Evolutionary conservation across 2,888 invertebrate genomes (phyloP).

Genomic region (Tolmerus cingulatus): DNA sequence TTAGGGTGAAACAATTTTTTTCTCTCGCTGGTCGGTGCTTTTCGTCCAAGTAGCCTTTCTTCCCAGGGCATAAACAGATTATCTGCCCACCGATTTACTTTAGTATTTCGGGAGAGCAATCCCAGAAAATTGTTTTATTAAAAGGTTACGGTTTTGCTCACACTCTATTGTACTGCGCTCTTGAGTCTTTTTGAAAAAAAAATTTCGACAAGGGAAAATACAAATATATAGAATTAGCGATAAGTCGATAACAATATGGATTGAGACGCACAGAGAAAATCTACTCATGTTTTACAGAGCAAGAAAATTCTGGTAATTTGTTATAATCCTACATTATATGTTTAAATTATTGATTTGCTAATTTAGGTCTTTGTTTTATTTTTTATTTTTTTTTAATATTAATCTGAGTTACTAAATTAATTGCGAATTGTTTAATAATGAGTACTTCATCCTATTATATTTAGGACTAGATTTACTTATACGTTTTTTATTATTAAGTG

Average conservation of each 20-base stretch:
- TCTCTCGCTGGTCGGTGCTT: conserved; percentile 42
- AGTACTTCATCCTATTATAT: too few species aligned
- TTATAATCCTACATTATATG: conserved; percentile 42
- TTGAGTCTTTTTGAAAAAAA: conserved; percentile 10
- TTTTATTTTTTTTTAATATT: background rate
- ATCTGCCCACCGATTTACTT: conserved; percentile 63
- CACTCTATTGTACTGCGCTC: conserved; percentile 55
- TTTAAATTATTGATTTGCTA: background rate
- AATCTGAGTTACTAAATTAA: background rate
- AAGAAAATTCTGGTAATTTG: conserved; percentile 46
- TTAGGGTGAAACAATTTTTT: conserved; percentile 54
- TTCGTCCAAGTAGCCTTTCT: conserved; percentile 43
- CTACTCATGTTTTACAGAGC: background rate
- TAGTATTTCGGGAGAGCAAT: conserved; percentile 52
- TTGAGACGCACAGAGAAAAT: background rate
- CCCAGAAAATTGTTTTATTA: conserved; percentile 64
- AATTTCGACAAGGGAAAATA: background rate
- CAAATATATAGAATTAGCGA: background rate
- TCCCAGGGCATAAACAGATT: conserved; percentile 62
- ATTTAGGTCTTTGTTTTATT: background rate
- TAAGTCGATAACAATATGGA: background rate
- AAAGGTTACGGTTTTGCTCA: conserved; percentile 62
- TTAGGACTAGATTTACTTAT: too few species aligned
- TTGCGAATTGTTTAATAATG: background rate
- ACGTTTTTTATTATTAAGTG: too few species aligned